phyloP scores from a whole-genome alignment of 64 coral and sea anemone genomes.

The Orbicella faveolata region DNA sequence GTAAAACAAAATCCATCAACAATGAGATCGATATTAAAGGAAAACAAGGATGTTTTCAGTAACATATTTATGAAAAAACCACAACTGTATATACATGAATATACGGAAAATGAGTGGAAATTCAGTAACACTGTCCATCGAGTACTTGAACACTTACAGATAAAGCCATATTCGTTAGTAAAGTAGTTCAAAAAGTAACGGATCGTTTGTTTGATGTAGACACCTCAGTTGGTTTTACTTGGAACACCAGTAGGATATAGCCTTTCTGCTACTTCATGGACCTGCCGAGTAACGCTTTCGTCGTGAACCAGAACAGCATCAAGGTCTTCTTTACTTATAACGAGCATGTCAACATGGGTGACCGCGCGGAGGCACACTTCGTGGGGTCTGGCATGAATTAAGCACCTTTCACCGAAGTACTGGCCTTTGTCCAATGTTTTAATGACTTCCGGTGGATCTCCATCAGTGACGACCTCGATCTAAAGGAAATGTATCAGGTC shows the following conservation, averaged over 20 bases:
- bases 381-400: conserved; percentile 70
- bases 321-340: conserved; percentile 70
- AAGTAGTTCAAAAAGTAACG: not conserved
- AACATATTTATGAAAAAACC: not conserved
- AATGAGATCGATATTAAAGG: not conserved
- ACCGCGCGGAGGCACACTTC: conserved; percentile 75
- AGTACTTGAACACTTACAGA: too few relatives aligned
- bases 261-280: conserved; percentile 58
- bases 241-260: conserved; percentile 17
- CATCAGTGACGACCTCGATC: conserved; percentile 80
- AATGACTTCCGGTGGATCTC: conserved; percentile 74
- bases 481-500: not conserved
- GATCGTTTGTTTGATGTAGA: not conserved
- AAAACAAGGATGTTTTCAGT: not conserved
- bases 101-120: not conserved
- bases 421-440: conserved; percentile 70
- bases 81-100: not conserved
- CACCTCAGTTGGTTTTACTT: not conserved
- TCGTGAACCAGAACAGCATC: conserved; percentile 61
- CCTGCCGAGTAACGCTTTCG: conserved; percentile 27
- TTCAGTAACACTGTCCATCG: not conserved
- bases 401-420: conserved; percentile 65
- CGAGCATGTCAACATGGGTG: conserved; percentile 74
- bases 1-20: not conserved
- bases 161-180: too few relatives aligned